phyloP scores from a whole-genome alignment of 2,888 invertebrate genomes.

The Euplexia lucipara region DNA sequence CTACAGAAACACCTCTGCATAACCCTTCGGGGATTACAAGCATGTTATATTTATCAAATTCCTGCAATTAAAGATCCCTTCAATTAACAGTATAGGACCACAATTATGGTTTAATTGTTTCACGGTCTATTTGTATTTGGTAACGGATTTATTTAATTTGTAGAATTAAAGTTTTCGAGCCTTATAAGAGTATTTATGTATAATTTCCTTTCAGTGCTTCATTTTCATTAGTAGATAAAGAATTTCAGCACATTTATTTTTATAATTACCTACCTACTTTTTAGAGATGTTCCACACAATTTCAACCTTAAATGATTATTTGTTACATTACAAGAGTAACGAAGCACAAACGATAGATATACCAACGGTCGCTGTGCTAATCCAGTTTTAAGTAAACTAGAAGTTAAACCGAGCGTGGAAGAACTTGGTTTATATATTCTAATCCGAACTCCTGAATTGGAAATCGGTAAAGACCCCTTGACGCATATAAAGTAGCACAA shows the following conservation, averaged over 20 bases:
- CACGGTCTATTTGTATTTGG: too few relatives aligned
- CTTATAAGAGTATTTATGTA: not conserved
- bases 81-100: too few relatives aligned
- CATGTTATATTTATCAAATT: too few relatives aligned
- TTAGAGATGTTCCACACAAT: not conserved
- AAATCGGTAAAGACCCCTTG: slow-evolving; percentile 48
- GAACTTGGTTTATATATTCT: slow-evolving; percentile 42
- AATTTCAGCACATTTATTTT: not conserved
- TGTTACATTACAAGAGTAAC: not conserved
- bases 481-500: slow-evolving; percentile 51
- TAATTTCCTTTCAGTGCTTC: too few relatives aligned
- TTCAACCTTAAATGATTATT: not conserved
- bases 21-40: too few relatives aligned
- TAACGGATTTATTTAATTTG: too few relatives aligned
- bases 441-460: slow-evolving; percentile 49
- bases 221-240: too few relatives aligned
- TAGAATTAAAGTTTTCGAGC: too few relatives aligned
- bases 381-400: slow-evolving; percentile 38
- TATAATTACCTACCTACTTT: too few relatives aligned
- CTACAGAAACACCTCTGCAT: too few relatives aligned
- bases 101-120: too few relatives aligned
- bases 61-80: too few relatives aligned
- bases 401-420: slow-evolving; percentile 39
- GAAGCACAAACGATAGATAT: not conserved
- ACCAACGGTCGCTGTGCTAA: not conserved